phyloP scores from a whole-genome alignment of 53 echinoderm and acorn worm genomes.

The Henricia sp. region DNA sequence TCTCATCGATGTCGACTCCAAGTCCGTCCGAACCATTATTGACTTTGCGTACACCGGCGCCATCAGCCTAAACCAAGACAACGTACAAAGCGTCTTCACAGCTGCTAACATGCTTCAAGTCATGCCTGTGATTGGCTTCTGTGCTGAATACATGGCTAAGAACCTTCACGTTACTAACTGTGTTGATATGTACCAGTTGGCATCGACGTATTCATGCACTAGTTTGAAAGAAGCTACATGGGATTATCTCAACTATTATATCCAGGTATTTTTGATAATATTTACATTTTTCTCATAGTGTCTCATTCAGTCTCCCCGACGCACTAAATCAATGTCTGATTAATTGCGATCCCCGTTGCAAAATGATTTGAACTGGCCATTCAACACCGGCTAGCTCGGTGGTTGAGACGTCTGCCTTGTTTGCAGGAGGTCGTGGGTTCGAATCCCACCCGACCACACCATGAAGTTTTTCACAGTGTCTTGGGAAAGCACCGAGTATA shows the following conservation, averaged over 20 bases:
- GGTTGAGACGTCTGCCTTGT: no score
- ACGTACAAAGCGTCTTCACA: conserved; percentile 77
- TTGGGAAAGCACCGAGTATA: no score
- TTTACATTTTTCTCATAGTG: neutral
- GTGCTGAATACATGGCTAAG: conserved; percentile 83
- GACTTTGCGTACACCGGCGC: conserved; percentile 81
- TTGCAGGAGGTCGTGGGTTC: no score
- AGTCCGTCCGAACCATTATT: conserved; percentile 60
- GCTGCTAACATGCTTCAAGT: conserved; percentile 80
- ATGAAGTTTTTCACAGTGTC: no score
- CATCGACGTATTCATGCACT: conserved; percentile 56
- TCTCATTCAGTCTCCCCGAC: neutral
- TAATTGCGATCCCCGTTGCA: no score
- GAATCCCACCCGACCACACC: no score
- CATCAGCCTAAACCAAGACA: conserved; percentile 58
- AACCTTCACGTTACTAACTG: conserved; percentile 76
- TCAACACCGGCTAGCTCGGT: no score
- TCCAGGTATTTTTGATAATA: conserved; percentile 4
- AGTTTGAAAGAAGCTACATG: conserved; percentile 72
- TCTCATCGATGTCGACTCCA: conserved; percentile 67
- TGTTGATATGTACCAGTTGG: conserved; percentile 78
- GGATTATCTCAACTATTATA: conserved; percentile 83
- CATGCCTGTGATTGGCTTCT: conserved; percentile 70
- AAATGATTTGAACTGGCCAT: no score
- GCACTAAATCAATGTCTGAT: no score